These are phyloP conservation scores for Okapia johnstoni DNA, from an alignment of 2,113 vertebrate species.

Conservation along the genomic window DNA sequence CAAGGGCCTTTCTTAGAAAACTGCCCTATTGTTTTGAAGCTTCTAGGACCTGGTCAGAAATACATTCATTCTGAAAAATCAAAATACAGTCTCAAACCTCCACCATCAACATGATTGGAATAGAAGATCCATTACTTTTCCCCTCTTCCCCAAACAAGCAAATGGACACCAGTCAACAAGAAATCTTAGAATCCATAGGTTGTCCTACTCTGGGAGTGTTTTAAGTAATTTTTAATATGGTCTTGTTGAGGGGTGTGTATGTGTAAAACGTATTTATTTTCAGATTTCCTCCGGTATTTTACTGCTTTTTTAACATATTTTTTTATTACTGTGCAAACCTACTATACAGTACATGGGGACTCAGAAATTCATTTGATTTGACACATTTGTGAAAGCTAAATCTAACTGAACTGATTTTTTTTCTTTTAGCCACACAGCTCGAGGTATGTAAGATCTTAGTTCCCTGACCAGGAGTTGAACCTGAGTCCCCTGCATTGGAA, in stretches of 20 bases:
- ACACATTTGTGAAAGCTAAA: conserved; percentile 19
- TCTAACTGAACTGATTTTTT: neutral
- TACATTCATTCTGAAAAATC: conserved; percentile 2
- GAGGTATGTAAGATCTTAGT: neutral
- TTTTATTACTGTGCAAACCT: neutral
- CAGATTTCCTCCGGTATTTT: neutral
- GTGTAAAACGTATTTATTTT: neutral
- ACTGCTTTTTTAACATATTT: neutral
- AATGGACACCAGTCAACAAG: neutral
- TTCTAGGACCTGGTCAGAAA: neutral
- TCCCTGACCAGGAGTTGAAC: neutral
- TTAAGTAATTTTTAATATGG: neutral
- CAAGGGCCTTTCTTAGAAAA: neutral
- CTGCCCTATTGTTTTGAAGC: neutral
- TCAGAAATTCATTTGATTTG: neutral
- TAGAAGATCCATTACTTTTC: neutral
- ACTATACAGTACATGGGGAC: neutral
- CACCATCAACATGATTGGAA: neutral
- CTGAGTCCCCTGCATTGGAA: neutral
- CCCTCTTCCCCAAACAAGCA: neutral
- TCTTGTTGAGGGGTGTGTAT: neutral
- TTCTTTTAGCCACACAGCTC: neutral
- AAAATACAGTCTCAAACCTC: neutral
- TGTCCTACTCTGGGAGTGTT: neutral
- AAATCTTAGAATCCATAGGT: neutral